Base-by-base conservation (phyloP, 2,888 invertebrate species). In the Tetropium fuscum region DNA sequence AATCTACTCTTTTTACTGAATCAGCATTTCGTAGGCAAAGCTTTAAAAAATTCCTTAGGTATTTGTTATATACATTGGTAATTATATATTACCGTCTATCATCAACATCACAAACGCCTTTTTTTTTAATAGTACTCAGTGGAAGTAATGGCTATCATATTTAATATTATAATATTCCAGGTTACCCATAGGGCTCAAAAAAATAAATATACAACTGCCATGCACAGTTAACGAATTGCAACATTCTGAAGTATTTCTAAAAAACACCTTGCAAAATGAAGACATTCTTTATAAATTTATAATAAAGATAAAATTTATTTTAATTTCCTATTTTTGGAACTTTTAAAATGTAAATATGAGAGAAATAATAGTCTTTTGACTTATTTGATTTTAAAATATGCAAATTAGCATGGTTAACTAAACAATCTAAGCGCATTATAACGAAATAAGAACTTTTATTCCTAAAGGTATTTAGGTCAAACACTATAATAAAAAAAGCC, bases 91-190 rank as follows among this genome's bases (percentile, higher is more conserved):
- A 40, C 27, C 25, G 13, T 13, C 27, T 44, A 51, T 51, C 40
- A 40, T 51, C 51, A 38, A 36, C 63, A 64, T 60, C 60, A 60
- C 51, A 48, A 64, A 58, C 57, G 55, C 60, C 25, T 59, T 47
- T 47, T n/a, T n/a, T 25, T 27, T 61, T 49, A 51, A 58, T 47
- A 62, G 38, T 57, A 57, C 74, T 78, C 77, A 79, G 77, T 77
- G 79, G 79, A 79, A 79, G 79, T 79, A 74, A 70, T 64, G 61
- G 66, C 78, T 79, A 78, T 78, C 78, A 78, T 78, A 73, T 72
- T 61, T 59, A 61, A 53, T 27, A 44, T 18, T 15, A 34, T 53
- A 44, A 30, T 49, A 60, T 45, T 32, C 44, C 34, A 55, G 41
- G 40, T 45, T 44, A 58, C 64, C 60, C 56, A 55, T 55, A 47